Percentiles rank a stretch among this genome's conserved stretches.
phyloP scores from a whole-genome alignment of 2,113 vertebrate genomes.

The Lamprologus speciosus region DNA sequence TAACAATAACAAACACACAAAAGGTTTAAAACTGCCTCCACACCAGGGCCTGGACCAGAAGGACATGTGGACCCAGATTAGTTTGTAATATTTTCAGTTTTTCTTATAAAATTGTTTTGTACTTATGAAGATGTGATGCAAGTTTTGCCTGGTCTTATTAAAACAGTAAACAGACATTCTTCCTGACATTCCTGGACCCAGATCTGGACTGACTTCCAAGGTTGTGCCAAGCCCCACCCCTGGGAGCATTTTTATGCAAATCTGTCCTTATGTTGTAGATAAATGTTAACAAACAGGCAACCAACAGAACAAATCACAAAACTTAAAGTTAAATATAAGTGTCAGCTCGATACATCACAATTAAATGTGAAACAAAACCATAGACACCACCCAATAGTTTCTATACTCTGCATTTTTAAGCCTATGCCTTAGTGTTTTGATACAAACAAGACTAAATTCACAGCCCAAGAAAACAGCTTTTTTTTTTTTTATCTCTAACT shows the following conservation, averaged over 20 bases:
- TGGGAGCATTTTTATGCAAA: not conserved
- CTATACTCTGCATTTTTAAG: not conserved
- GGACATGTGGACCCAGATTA: not conserved
- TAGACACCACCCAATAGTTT: not conserved
- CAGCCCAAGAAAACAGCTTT: rapidly evolving
- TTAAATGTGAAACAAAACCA: not conserved
- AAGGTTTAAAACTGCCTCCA: not conserved
- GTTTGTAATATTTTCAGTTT: not conserved
- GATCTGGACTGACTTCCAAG: not conserved
- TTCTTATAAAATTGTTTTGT: not conserved
- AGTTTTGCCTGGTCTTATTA: not conserved
- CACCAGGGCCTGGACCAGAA: not conserved
- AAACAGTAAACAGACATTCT: not conserved
- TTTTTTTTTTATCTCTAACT: not conserved
- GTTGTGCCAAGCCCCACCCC: not conserved
- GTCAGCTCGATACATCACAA: not conserved
- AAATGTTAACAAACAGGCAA: not conserved
- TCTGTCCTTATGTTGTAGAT: not conserved
- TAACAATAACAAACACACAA: not conserved
- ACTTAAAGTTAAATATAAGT: not conserved
- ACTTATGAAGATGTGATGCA: not conserved
- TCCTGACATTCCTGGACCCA: not conserved
- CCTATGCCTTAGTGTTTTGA: not conserved
- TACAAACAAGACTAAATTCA: not conserved
- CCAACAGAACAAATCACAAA: not conserved